A percentile compares a stretch with the other conserved stretches of the same genome.
phyloP scores from a whole-genome alignment of 2,888 invertebrate genomes.

The Rutpela maculata region DNA sequence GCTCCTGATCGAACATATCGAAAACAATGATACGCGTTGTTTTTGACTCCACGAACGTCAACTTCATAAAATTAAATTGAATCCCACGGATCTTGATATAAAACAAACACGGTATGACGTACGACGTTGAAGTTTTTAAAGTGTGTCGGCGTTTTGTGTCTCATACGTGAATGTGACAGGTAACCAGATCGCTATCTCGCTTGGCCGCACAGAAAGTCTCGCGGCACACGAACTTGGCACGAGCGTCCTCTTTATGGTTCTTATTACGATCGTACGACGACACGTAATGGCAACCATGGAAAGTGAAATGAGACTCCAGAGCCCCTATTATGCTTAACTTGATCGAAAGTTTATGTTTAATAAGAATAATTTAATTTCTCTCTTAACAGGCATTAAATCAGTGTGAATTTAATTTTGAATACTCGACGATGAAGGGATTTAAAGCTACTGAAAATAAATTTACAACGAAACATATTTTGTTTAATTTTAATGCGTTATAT shows the following conservation, averaged over 20 bases:
- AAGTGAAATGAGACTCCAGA: slow-evolving; percentile 39
- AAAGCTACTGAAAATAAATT: too few species aligned
- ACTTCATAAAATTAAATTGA: slow-evolving; percentile 13
- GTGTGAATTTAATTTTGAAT: not conserved
- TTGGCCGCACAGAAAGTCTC: slow-evolving; percentile 26
- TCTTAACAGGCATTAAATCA: not conserved
- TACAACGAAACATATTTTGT: too few species aligned
- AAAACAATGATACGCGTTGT: not conserved
- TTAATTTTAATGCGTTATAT: too few species aligned
- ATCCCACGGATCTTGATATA: slow-evolving; percentile 11
- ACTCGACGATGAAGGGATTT: not conserved
- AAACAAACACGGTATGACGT: slow-evolving; percentile 28
- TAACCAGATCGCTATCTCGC: slow-evolving; percentile 30
- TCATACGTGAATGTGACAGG: slow-evolving; percentile 28
- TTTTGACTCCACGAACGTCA: not conserved
- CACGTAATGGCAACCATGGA: slow-evolving; percentile 25
- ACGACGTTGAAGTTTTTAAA: slow-evolving; percentile 34
- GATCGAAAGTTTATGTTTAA: slow-evolving; percentile 30
- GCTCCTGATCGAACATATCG: too few species aligned
- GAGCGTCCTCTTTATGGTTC: slow-evolving; percentile 26
- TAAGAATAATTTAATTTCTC: slow-evolving; percentile 14
- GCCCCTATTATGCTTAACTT: slow-evolving; percentile 24
- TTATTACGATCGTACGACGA: slow-evolving; percentile 34
- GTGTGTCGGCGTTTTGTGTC: slow-evolving; percentile 33
- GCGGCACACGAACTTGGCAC: slow-evolving; percentile 34